Percentiles rank a stretch among this genome's conserved stretches.
Conservation (phyloP, 2,113 vertebrate species). For the Sceloporus undulatus region DNA sequence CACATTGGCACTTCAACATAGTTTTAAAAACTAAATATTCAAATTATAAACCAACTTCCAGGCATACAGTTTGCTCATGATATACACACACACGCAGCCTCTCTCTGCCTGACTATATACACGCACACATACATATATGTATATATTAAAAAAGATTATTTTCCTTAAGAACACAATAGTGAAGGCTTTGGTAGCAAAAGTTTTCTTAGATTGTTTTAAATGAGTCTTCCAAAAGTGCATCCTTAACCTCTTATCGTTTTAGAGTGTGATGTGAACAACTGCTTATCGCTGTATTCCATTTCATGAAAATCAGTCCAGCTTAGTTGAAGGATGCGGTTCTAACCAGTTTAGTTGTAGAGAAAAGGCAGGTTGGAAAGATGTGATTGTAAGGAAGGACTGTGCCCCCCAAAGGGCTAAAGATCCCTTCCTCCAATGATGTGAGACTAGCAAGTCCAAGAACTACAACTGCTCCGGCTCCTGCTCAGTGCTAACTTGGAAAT, state of each 20-base stretch:
- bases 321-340: slow-evolving; percentile 67
- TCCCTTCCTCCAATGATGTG: too few relatives aligned
- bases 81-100: neutral
- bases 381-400: slow-evolving; percentile 54
- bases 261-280: slow-evolving; percentile 45
- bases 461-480: slow-evolving; percentile 79
- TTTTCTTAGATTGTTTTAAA: slow-evolving; percentile 48
- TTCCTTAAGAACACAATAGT: slow-evolving; percentile 63
- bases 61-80: slow-evolving; percentile 40
- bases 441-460: neutral
- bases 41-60: slow-evolving; percentile 60
- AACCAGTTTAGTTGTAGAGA: slow-evolving; percentile 39
- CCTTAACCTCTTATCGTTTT: slow-evolving; percentile 60
- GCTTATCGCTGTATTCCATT: slow-evolving; percentile 13
- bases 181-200: slow-evolving; percentile 79
- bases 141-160: slow-evolving; percentile 59
- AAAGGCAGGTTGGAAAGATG: slow-evolving; percentile 40
- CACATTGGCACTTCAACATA: slow-evolving; percentile 57
- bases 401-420: neutral
- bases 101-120: slow-evolving; percentile 34
- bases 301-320: slow-evolving; percentile 52
- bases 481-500: slow-evolving; percentile 69
- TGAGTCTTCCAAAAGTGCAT: slow-evolving; percentile 69
- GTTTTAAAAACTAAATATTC: slow-evolving; percentile 58
- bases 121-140: neutral